These are phyloP conservation scores for Dermatemys mawii DNA, from an alignment of 2,113 vertebrate genomes.

Conservation along the genomic window DNA sequence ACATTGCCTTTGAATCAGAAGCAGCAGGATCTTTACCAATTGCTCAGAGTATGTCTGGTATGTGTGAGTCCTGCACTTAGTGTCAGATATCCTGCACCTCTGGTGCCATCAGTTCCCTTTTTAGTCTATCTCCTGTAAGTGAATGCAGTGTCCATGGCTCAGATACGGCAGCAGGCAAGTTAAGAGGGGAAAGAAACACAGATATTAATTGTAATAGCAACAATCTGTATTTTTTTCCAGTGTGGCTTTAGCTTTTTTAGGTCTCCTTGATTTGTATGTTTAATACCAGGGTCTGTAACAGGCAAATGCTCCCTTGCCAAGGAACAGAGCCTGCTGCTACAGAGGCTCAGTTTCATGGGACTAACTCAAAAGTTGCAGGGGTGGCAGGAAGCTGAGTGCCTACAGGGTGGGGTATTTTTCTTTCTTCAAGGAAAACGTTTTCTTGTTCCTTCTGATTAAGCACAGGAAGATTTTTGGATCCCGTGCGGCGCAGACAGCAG, in stretches of 20 bases:
- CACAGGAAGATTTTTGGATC: conserved; percentile 3
- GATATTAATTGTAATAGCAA: background rate
- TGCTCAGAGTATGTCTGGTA: background rate
- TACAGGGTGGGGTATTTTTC: conserved; percentile 45
- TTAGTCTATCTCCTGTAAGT: background rate
- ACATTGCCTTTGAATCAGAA: background rate
- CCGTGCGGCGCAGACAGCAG: conserved; percentile 19
- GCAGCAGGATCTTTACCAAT: background rate
- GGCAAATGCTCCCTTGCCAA: background rate
- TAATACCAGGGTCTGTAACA: background rate
- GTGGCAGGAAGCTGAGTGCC: background rate
- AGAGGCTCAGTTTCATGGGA: background rate
- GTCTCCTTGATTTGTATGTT: background rate
- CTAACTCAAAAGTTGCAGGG: background rate
- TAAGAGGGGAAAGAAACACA: background rate
- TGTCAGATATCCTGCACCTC: background rate
- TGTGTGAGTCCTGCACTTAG: background rate
- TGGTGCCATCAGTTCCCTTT: background rate
- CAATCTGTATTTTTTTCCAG: background rate
- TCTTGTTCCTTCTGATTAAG: conserved; percentile 51
- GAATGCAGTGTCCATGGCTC: fast-evolving
- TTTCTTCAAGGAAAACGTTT: conserved; percentile 64
- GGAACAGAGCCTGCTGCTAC: background rate
- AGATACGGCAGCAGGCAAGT: fast-evolving
- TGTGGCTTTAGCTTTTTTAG: background rate